Base-by-base conservation (phyloP, 2,113 vertebrate genomes). In the Nerophis lumbriciformis region DNA sequence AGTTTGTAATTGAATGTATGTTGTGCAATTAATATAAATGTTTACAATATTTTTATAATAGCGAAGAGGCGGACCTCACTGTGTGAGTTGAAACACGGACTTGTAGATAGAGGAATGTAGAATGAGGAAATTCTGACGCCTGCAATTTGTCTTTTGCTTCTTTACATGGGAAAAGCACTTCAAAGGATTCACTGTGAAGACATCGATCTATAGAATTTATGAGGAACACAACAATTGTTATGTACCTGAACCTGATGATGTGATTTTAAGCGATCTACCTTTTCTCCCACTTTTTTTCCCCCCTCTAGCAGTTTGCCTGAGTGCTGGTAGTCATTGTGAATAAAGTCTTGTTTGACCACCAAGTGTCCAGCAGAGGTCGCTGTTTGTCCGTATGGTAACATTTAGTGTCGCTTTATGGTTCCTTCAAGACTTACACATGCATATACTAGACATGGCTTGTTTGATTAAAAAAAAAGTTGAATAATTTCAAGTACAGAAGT, bases 1-100 rank as follows among this genome's bases (percentile, higher is more conserved):
- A 87, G 82, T 90, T 84, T 88, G 85, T 88, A 89, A 87, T 83
- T 84, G 85, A 91, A 90, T 91, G 87, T 88, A 90, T 85, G 87
- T 89, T 82, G 89, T 91, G 87, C 85, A 90, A 89, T 90, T 86
- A 84, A 89, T 90, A 85, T 89, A 86, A 88, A 90, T 88, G 87
- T 88, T 85, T 88, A 87, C 81, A 83, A 85, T 88, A 89, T 88
- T 88, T 90, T 88, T 87, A 85, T 87, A 83, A 88, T 79, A 82
- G 72, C 72, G 75, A 75, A 77, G 76, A 76, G 80, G 77, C 69
- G 70, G 78, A 75, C 70, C 65, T 84, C 76, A 63, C 73, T 82
- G 78, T 82, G 69, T 48, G 54, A 72, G 62, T 53, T 75, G 69
- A 76, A 62, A 76, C 58, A 77, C 66, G 65, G 78, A 66, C 60